Evolutionary conservation across 2,888 invertebrate species (phyloP), one percentile per base, ranked within the genome.

Genomic region (Dione vanillae): DNA sequence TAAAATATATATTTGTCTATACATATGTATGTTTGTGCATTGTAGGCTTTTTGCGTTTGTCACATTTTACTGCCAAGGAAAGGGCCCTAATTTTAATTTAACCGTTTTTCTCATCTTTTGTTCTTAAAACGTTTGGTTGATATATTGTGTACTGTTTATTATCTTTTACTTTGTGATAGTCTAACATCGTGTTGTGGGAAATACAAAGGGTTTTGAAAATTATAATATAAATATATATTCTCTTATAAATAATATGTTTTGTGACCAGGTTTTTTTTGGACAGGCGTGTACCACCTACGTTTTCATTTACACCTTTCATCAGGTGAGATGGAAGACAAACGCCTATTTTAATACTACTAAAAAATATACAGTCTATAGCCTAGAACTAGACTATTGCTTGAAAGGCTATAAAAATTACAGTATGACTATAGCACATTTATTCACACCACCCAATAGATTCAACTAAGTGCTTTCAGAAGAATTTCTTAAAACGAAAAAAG

Each of bases 401-500:
- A 2, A 16, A 43, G 41, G 0, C 41, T 12, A 68, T 51, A 70
- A 70, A 69, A 74, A 69, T 68, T 71, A 68, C 68, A 69, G 66
- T 59, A 70, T 72, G 75, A 76, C 73, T 76, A 77, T 77, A 78
- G 79, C 79, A 79, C 78, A 78, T 80, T 78, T 78, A 83, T 82
- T 84, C 83, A 79, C 83, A 75, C 79, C 77, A 78, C 78, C 84
- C 88, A 91, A 91, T 90, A 91, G 90, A 90, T 89, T 87, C 85
- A 82, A 82, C 87, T 92, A 92, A 92, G 91, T 91, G 91, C 90
- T 90, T 86, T 82, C 79, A 77, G 83, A 84, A 89, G 88, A 87
- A 88, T 89, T 89, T 89, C 87, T 88, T 89, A 86, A 89, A 88
- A 85, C 87, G 87, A 86, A 88, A 87, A 86, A 88, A 90, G 88